Base-by-base conservation (phyloP, 1,140 invertebrate genomes). In the Bilobella aurantiaca region DNA sequence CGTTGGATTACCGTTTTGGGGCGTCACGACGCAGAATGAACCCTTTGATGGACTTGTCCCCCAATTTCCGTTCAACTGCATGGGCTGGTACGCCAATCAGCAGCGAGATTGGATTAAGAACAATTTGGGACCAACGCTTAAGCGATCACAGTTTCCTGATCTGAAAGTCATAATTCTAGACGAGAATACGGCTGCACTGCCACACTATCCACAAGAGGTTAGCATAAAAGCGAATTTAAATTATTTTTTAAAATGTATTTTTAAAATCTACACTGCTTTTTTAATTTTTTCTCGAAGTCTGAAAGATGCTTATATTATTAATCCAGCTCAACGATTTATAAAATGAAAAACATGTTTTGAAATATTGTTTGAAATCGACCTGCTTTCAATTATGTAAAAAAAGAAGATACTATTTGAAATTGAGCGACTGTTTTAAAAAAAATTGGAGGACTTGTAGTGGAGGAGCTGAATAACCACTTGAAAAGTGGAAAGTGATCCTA, bases 81-180 rank as follows among this genome's bases (percentile, higher is more conserved):
- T 93, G 76, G 86, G 82, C 1, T 93, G 91, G 85, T 82, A 80
- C 1, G 80, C 88, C 0, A 73, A 78, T 29, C 74, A 74, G 37
- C 78, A 85, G 73, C 78, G 80, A 1, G 77, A 82, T 58, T 91
- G 88, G 82, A 76, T 89, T 16, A 77, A 76, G 8, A 71, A 82
- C 14, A 77, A 87, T 77, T 79, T 91, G 30, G 85, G 86, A 1
- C 88, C 89, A 1, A 80, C 82, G 0, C 75, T 91, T 1, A 37
- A 32, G 42, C 73, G 80, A 5, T 83, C 82, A 1, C 78, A 79
- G 14, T 82, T 80, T 47, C 80, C 79, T 34, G 68, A 84, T 46
- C 75, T 87, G 0, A 78, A 83, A 62, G 78, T 90, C 3, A 80
- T 91, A 64, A 81, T 83, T 14, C 72, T 87, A 23, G 89, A 91